phyloP scores from a whole-genome alignment of 2,888 invertebrate species.

The Polietes domitor region DNA sequence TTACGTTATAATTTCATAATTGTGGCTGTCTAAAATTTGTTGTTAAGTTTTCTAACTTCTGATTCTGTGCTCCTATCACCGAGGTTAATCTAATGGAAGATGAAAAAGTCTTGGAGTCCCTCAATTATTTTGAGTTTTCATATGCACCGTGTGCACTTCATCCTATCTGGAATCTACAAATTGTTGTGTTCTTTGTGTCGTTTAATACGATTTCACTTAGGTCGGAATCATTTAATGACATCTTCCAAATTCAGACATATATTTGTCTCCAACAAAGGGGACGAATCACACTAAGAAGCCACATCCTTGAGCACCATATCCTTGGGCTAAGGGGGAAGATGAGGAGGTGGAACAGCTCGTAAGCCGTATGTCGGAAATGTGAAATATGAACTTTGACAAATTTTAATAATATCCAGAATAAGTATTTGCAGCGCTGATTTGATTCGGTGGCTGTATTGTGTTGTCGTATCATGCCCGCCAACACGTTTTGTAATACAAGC shows the following conservation, averaged over 20 bases:
- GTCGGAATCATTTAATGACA: neutral
- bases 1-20: too few species aligned
- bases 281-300: neutral
- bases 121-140: too few species aligned
- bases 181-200: neutral
- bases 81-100: too few species aligned
- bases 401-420: constrained; percentile 70
- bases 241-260: neutral
- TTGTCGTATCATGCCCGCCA: neutral
- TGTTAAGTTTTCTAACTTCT: too few species aligned
- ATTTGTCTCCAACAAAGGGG: neutral
- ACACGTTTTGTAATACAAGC: constrained; percentile 58
- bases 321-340: neutral
- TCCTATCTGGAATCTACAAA: too few species aligned
- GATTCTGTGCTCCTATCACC: too few species aligned
- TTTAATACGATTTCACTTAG: neutral
- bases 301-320: neutral
- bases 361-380: constrained; percentile 71
- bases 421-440: neutral
- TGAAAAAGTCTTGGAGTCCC: too few species aligned
- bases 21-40: too few species aligned
- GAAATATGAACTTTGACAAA: constrained; percentile 78
- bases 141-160: too few species aligned
- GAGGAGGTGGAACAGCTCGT: neutral
- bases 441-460: neutral